Evolutionary conservation across 2,888 invertebrate species (phyloP).

Genomic region (Anoplius nigerrimus): DNA sequence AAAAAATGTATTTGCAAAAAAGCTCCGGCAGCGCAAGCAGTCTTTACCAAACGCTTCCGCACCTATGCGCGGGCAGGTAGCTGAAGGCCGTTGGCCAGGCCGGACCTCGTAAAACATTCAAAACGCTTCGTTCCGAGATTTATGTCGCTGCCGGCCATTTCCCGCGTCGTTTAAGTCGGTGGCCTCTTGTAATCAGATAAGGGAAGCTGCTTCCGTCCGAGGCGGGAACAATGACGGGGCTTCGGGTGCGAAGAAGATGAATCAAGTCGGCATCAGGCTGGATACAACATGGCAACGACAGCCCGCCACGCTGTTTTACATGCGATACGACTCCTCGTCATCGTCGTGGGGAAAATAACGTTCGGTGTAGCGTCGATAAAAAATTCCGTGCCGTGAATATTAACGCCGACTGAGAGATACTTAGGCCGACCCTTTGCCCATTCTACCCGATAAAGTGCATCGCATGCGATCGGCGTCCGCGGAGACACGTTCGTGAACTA

Average conservation of each 20-base stretch:
- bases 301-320: constrained; percentile 36
- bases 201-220: constrained; percentile 29
- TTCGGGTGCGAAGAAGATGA: constrained; percentile 47
- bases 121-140: too few species aligned
- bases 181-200: constrained; percentile 34
- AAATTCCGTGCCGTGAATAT: constrained; percentile 39
- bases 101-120: too few species aligned
- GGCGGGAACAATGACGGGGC: constrained; percentile 26
- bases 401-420: constrained; percentile 34
- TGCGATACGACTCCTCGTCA: constrained; percentile 33
- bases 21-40: too few species aligned
- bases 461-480: neutral
- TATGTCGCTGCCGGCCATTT: neutral
- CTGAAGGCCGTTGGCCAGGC: too few species aligned
- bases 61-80: too few species aligned
- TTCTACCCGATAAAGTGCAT: neutral
- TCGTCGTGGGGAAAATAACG: constrained; percentile 47
- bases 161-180: neutral
- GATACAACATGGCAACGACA: too few species aligned
- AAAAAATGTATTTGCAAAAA: too few species aligned
- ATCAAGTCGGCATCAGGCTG: constrained; percentile 23
- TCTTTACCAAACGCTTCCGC: too few species aligned
- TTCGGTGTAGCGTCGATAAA: constrained; percentile 31
- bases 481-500: neutral
- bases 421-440: too few species aligned